Conservation (phyloP, 1,140 invertebrate species). For the Drosophila ambigua region DNA sequence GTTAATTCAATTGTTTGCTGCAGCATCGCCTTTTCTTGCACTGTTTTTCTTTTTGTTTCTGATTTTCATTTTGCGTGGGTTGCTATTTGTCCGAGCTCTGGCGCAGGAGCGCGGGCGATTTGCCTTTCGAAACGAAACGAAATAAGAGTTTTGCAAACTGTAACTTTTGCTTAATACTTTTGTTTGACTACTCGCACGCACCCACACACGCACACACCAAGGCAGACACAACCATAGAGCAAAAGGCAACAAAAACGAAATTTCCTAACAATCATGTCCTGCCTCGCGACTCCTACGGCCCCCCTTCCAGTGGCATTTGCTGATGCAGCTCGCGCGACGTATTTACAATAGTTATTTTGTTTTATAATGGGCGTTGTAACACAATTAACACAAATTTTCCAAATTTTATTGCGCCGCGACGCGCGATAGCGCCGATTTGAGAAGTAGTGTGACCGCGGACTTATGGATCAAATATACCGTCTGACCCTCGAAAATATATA, state of each 20-base stretch:
- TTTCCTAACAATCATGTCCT: conserved; percentile 3
- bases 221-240: conserved; percentile 19
- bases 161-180: conserved; percentile 21
- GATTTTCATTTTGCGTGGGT: background rate
- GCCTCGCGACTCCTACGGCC: background rate
- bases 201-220: conserved; percentile 19
- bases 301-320: conserved; percentile 21
- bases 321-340: conserved; percentile 34
- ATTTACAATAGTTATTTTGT: conserved; percentile 12
- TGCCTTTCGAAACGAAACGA: background rate
- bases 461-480: no score
- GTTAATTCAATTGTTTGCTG: conserved; percentile 43
- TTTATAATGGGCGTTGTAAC: conserved; percentile 27
- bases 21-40: conserved; percentile 16
- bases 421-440: background rate
- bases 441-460: background rate
- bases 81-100: background rate
- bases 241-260: background rate
- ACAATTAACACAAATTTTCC: conserved; percentile 20
- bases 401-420: conserved; percentile 20
- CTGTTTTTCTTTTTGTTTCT: conserved; percentile 30
- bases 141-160: conserved; percentile 5
- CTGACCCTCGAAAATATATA: no score
- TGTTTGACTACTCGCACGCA: conserved; percentile 45
- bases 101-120: conserved; percentile 10